These are phyloP conservation scores for Carterocephalus palaemon DNA, from an alignment of 2,888 invertebrate genomes.

Conservation along the genomic window DNA sequence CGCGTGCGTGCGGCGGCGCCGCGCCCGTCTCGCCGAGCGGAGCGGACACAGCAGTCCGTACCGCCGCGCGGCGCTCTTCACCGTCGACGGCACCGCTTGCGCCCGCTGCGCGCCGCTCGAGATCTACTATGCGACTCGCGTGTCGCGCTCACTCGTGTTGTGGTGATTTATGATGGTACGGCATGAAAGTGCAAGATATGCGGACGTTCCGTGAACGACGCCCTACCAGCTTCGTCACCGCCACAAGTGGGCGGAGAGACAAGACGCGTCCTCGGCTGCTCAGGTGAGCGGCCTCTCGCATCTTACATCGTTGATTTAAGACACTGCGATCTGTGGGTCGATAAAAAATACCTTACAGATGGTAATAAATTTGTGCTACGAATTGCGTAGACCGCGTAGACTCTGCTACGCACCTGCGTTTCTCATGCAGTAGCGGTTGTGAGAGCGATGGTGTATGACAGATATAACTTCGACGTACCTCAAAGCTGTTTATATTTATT, in stretches of 20 bases:
- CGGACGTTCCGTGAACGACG: slow-evolving; percentile 72
- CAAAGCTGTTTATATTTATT: slow-evolving; percentile 9
- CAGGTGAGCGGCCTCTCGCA: slow-evolving; percentile 70
- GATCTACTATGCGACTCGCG: slow-evolving; percentile 62
- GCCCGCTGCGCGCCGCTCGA: slow-evolving; percentile 34
- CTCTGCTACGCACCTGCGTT: slow-evolving; percentile 22
- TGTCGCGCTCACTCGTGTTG: slow-evolving; percentile 67
- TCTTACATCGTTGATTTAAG: slow-evolving; percentile 57
- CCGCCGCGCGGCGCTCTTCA: slow-evolving; percentile 51
- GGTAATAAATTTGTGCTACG: slow-evolving; percentile 32
- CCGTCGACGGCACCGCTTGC: slow-evolving; percentile 40
- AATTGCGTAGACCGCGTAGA: slow-evolving; percentile 30
- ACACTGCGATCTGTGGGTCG: slow-evolving; percentile 67
- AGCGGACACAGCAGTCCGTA: slow-evolving; percentile 50
- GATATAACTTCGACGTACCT: slow-evolving; percentile 18
- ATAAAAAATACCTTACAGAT: slow-evolving; percentile 49
- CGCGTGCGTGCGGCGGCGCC: slow-evolving; percentile 64
- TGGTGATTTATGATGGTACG: slow-evolving; percentile 76
- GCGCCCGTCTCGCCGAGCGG: slow-evolving; percentile 51
- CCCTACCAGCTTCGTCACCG: slow-evolving; percentile 51
- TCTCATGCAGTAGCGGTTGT: slow-evolving; percentile 3
- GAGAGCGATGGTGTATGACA: slow-evolving; percentile 18
- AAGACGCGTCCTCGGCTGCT: slow-evolving; percentile 61
- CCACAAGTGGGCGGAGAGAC: slow-evolving; percentile 74
- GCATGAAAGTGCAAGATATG: slow-evolving; percentile 72